These are phyloP conservation scores for Rhabdomys pumilio DNA, from an alignment of 2,797 vertebrate genomes.

Conservation along the genomic window DNA sequence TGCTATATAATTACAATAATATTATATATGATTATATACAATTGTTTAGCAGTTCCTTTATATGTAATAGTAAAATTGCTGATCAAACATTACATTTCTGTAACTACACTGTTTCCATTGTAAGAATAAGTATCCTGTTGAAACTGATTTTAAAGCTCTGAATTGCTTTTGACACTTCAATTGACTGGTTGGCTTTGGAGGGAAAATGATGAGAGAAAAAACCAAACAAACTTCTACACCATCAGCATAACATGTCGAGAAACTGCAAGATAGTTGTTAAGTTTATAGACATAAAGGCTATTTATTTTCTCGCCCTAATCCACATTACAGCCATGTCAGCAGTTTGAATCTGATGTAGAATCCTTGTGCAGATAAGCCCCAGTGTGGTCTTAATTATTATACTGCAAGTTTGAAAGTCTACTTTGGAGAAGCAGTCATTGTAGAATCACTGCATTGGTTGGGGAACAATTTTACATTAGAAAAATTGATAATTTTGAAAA, in stretches of 20 bases:
- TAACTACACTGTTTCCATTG: not conserved
- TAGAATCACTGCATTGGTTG: not conserved
- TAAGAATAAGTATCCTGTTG: not conserved
- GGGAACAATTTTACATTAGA: constrained; percentile 63
- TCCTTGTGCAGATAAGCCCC: not conserved
- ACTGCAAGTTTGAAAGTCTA: constrained; percentile 37
- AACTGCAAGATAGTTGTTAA: constrained; percentile 56
- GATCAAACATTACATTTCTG: constrained; percentile 1
- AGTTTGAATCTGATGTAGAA: constrained; percentile 16
- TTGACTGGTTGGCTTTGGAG: constrained; percentile 62
- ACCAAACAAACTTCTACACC: constrained; percentile 31
- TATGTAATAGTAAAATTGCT: constrained; percentile 32
- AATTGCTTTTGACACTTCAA: constrained; percentile 69
- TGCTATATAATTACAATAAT: not conserved
- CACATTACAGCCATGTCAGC: constrained; percentile 58
- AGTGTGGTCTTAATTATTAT: constrained; percentile 68
- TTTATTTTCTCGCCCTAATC: constrained; percentile 71
- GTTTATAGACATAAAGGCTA: constrained; percentile 67
- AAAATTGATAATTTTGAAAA: constrained; percentile 68
- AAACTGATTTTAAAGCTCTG: constrained; percentile 51
- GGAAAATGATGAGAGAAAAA: constrained; percentile 33
- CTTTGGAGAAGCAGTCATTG: constrained; percentile 36
- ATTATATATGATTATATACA: not conserved
- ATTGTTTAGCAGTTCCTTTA: constrained; percentile 12
- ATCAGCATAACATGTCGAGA: constrained; percentile 43